Percentiles rank a stretch among this genome's conserved stretches.
phyloP scores from a whole-genome alignment of 2,113 vertebrate genomes.

The Cephalopterus ornatus region DNA sequence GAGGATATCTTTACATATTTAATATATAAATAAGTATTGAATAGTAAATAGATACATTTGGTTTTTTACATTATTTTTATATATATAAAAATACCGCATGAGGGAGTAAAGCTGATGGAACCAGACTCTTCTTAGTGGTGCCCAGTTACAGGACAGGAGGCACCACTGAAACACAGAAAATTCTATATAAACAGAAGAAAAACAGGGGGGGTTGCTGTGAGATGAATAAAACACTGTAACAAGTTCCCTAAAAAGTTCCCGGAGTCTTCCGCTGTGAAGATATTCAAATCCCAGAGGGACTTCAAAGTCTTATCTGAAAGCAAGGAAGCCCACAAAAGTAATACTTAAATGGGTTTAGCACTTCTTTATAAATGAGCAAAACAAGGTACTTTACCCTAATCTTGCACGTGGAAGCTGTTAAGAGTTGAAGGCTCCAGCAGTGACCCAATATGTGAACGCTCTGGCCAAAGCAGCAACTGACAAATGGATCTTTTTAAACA shows the following conservation, averaged over 20 bases:
- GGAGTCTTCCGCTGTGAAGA: neutral
- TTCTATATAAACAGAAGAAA: neutral
- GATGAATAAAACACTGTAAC: neutral
- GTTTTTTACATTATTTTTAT: neutral
- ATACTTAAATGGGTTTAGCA: neutral
- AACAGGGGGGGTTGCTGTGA: rapidly evolving
- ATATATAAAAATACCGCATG: neutral
- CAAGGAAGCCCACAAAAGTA: neutral
- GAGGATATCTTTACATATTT: neutral
- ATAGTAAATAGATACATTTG: neutral
- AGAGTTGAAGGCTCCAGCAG: neutral
- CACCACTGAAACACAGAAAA: neutral
- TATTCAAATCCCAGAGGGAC: neutral
- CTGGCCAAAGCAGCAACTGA: neutral
- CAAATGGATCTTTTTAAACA: neutral
- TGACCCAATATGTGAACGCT: neutral
- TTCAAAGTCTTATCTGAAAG: neutral
- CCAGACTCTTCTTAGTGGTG: neutral
- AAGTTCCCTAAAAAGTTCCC: neutral
- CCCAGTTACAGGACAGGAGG: neutral
- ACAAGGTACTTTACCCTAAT: neutral
- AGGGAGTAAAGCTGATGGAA: neutral
- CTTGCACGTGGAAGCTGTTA: neutral
- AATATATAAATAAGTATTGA: neutral
- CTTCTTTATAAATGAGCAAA: neutral